A percentile compares a stretch with the other conserved stretches of the same genome.
These are phyloP conservation scores for Heterohyrax brucei DNA, from an alignment of 2,797 vertebrate genomes.

Conservation along the genomic window DNA sequence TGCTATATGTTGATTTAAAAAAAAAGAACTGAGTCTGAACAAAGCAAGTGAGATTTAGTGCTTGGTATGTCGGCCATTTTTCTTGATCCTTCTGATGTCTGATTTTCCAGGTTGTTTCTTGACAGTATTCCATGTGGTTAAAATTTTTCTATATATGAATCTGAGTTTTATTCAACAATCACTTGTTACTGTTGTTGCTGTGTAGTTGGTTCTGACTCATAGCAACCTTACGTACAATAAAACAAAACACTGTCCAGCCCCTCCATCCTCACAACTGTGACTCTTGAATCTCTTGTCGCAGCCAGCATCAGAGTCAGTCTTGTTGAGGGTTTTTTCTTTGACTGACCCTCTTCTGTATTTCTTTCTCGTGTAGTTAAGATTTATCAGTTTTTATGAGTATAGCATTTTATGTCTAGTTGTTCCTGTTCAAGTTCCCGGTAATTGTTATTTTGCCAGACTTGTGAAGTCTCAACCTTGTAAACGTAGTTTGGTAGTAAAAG, in stretches of 20 bases:
- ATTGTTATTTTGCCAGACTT: not conserved
- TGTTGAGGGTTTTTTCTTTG: too few relatives aligned
- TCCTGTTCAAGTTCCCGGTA: not conserved
- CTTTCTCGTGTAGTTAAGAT: not conserved
- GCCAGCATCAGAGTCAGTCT: too few relatives aligned
- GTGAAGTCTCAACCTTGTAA: not conserved
- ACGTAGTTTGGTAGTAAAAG: not conserved
- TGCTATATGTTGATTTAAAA: not conserved
- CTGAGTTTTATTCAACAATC: slow-evolving; percentile 25
- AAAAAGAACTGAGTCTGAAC: not conserved
- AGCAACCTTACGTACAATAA: too few relatives aligned
- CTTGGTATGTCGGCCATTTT: not conserved
- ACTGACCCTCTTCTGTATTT: not conserved
- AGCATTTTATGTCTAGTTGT: not conserved
- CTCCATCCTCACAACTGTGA: too few relatives aligned
- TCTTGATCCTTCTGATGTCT: not conserved
- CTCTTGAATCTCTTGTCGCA: too few relatives aligned
- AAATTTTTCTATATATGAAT: not conserved
- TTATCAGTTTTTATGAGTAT: not conserved
- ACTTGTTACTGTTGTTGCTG: not conserved
- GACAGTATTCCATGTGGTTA: not conserved
- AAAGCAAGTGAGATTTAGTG: not conserved
- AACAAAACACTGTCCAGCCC: too few relatives aligned
- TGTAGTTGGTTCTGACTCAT: too few relatives aligned
- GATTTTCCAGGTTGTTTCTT: slow-evolving; percentile 27